These are phyloP conservation scores for Pseudocheirus occidentalis DNA, from an alignment of 2,797 vertebrate genomes.

Conservation along the genomic window DNA sequence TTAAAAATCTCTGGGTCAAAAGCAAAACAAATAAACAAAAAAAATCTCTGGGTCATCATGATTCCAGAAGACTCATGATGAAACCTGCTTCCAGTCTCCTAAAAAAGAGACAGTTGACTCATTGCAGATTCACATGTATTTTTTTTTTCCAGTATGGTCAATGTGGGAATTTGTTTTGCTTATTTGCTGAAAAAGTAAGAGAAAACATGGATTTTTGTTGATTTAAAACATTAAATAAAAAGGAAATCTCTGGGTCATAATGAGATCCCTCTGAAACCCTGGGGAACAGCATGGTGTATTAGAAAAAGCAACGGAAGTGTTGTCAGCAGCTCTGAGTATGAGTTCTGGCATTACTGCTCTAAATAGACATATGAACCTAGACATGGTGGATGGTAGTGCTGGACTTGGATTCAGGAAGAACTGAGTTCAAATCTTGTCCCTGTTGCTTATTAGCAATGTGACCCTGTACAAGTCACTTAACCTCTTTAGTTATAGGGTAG, in stretches of 20 bases:
- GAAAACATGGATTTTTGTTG: background rate
- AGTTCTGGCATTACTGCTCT: background rate
- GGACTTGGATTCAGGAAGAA: background rate
- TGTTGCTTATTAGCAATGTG: background rate
- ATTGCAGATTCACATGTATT: background rate
- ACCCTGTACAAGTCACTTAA: background rate
- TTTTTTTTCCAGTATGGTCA: background rate
- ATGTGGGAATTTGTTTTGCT: background rate
- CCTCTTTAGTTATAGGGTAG: background rate
- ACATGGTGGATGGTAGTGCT: background rate
- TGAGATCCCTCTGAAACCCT: background rate
- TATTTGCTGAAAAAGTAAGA: background rate
- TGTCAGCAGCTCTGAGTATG: background rate
- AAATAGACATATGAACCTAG: background rate
- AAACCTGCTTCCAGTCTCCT: background rate
- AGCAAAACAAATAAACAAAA: background rate
- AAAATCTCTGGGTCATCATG: background rate
- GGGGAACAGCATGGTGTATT: background rate
- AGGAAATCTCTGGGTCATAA: background rate
- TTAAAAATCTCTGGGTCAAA: background rate
- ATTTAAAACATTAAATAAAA: background rate
- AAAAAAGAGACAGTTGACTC: background rate
- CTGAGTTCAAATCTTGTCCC: background rate
- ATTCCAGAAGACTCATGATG: background rate
- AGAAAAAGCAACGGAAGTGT: background rate